Percentiles rank a stretch among this genome's conserved stretches.
Evolutionary conservation across 2,797 vertebrate genomes (phyloP).

Genomic region (Pseudotriccus pelzelni): DNA sequence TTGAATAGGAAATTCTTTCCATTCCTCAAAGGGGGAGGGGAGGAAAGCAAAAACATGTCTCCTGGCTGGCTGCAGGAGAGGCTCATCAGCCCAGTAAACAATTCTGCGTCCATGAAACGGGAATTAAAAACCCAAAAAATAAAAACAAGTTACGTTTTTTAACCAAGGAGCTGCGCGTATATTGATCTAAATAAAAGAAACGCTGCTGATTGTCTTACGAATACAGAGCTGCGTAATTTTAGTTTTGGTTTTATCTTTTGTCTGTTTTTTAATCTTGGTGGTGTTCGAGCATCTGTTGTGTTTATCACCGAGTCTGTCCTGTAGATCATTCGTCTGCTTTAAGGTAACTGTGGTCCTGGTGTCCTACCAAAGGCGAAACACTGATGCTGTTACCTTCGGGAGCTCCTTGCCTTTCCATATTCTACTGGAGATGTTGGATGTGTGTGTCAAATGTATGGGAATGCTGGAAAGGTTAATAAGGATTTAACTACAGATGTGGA

Average conservation of each 20-base stretch:
- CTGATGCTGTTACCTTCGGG: background rate
- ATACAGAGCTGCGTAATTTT: background rate
- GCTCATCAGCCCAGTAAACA: slow-evolving; percentile 59
- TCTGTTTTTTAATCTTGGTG: background rate
- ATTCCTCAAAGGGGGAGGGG: slow-evolving; percentile 58
- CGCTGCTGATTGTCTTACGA: background rate
- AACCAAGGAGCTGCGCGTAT: background rate
- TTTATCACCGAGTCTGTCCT: background rate
- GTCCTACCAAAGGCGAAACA: background rate
- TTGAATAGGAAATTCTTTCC: slow-evolving; percentile 74
- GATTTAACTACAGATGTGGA: background rate
- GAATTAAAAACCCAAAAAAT: background rate
- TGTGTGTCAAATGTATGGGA: background rate
- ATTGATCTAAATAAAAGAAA: slow-evolving; percentile 40
- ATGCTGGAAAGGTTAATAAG: background rate
- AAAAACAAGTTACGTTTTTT: slow-evolving; percentile 36
- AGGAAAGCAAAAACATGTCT: slow-evolving; percentile 63
- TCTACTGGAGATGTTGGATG: background rate
- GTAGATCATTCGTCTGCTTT: background rate
- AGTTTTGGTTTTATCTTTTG: slow-evolving; percentile 6
- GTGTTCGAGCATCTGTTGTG: background rate
- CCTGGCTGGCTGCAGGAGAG: slow-evolving; percentile 44
- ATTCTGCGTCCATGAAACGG: background rate
- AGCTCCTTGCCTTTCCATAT: background rate
- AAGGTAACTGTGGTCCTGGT: background rate